Percentiles rank a stretch among this genome's conserved stretches.
These are phyloP conservation scores for Poeciliopsis occidentalis DNA, from an alignment of 2,113 vertebrate genomes.

Conservation along the genomic window DNA sequence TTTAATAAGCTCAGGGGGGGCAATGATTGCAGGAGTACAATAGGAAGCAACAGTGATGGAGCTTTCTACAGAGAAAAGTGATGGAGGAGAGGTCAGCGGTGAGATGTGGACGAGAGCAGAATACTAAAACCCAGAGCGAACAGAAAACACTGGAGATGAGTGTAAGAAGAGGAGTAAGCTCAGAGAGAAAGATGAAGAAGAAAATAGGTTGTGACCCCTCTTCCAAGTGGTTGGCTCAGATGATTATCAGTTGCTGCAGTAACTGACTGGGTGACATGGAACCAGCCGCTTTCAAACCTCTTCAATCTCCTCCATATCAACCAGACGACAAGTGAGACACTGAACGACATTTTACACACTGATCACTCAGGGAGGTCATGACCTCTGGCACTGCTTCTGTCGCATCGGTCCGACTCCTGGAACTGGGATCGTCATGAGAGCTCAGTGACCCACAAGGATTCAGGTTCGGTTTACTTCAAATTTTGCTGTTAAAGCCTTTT, in stretches of 20 bases:
- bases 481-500: not conserved
- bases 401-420: constrained; percentile 25
- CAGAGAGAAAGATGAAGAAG: constrained; percentile 26
- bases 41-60: constrained; percentile 16
- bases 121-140: constrained; percentile 31
- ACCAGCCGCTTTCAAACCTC: constrained; percentile 23
- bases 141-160: constrained; percentile 8
- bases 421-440: constrained; percentile 5
- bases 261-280: constrained; percentile 43
- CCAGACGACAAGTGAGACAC: not conserved
- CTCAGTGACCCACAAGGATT: constrained; percentile 1
- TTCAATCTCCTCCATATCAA: constrained; percentile 37
- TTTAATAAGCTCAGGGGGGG: constrained; percentile 34
- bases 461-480: not conserved
- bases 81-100: constrained; percentile 41
- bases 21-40: constrained; percentile 49
- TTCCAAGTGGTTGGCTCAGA: constrained; percentile 36
- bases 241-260: constrained; percentile 61
- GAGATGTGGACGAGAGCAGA: constrained; percentile 13
- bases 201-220: constrained; percentile 49
- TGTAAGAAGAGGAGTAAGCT: not conserved
- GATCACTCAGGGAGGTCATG: constrained; percentile 35
- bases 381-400: constrained; percentile 50
- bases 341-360: constrained; percentile 44
- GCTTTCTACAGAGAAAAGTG: constrained; percentile 25